Conservation (phyloP, 2,888 invertebrate species). For the Metopia argyrocephala region DNA sequence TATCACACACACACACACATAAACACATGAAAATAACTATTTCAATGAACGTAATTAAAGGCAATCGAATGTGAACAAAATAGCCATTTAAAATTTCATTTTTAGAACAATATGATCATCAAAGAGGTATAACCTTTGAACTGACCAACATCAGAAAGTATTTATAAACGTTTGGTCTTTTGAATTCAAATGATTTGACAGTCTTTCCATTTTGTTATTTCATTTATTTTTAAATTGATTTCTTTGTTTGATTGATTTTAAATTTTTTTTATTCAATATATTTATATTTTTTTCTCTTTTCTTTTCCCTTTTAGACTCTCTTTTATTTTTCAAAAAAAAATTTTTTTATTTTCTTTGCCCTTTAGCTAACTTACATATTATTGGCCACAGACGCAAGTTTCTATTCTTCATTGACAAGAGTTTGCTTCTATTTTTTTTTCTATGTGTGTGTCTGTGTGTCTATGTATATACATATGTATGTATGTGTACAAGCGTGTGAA, state of each 20-base stretch:
- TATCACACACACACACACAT: too few species aligned
- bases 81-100: not conserved
- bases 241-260: not conserved
- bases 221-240: not conserved
- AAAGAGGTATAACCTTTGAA: not conserved
- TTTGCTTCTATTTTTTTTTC: too few species aligned
- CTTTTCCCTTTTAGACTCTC: not conserved
- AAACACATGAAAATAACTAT: not conserved
- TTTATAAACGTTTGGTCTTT: not conserved
- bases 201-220: not conserved
- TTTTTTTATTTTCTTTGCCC: not conserved
- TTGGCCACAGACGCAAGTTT: not conserved
- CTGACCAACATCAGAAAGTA: not conserved
- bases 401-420: too few species aligned
- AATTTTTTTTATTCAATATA: too few species aligned
- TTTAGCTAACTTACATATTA: not conserved
- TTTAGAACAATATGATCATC: not conserved
- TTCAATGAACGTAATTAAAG: not conserved
- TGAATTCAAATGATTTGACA: not conserved
- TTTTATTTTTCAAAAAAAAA: too few species aligned
- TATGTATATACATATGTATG: not conserved
- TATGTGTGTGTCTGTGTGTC: not conserved
- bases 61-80: not conserved
- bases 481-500: not conserved
- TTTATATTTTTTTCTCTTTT: too few species aligned